Evolutionary conservation across 2,888 invertebrate genomes (phyloP).

Genomic region (Sesia apiformis): DNA sequence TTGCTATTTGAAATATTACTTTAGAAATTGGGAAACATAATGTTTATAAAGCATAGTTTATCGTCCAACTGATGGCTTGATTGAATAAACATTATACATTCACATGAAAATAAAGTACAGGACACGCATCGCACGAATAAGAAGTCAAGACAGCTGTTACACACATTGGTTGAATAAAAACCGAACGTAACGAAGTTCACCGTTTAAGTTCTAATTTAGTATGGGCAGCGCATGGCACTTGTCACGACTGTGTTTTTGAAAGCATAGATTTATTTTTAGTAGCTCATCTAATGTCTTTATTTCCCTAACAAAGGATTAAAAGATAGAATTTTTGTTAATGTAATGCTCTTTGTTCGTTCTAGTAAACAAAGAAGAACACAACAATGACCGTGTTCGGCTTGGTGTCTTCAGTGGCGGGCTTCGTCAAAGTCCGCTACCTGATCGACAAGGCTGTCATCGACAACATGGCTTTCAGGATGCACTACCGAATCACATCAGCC

Average conservation of each 20-base stretch:
- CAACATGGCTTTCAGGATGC: conserved; percentile 91
- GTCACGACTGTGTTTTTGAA: conserved; percentile 32
- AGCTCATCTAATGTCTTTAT: background rate
- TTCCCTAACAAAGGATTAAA: background rate
- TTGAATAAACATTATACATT: conserved; percentile 21
- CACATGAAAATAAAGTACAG: conserved; percentile 26
- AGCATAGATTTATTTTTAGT: conserved; percentile 45
- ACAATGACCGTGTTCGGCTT: conserved; percentile 88
- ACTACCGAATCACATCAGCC: conserved; percentile 90
- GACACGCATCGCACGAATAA: conserved; percentile 2
- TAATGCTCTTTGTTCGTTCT: conserved; percentile 23
- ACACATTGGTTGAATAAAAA: conserved; percentile 48
- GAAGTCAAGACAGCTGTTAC: conserved; percentile 40
- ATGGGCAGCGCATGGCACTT: conserved; percentile 52
- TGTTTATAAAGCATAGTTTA: background rate
- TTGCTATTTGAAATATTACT: background rate
- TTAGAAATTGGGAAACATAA: conserved; percentile 21
- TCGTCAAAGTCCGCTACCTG: conserved; percentile 91
- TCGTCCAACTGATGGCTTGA: conserved; percentile 8
- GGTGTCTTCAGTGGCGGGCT: conserved; percentile 91
- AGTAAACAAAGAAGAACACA: conserved; percentile 35
- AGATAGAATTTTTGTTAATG: background rate
- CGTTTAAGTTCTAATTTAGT: conserved; percentile 57
- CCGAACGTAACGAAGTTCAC: conserved; percentile 45
- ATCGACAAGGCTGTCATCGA: conserved; percentile 92